Base-by-base conservation (phyloP, 1,140 invertebrate genomes). In the Paramacrobiotus metropolitanus region DNA sequence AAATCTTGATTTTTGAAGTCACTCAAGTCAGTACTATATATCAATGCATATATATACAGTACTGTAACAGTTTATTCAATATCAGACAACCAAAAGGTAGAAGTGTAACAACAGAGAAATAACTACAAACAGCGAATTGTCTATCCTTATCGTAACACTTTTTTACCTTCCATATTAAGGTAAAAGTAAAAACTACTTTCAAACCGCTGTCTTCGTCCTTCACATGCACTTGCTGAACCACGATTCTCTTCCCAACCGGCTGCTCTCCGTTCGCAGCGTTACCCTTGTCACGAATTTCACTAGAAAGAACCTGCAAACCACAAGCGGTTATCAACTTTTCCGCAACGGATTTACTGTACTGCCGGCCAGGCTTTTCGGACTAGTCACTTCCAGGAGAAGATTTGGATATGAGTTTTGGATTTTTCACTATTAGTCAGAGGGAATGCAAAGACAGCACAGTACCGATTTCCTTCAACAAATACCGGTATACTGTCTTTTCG, bases 361-460 rank as follows among this genome's bases (percentile, higher is more conserved):
- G 44, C 77, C 71, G 31, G 75, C 76, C 45, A 81, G 74, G 2
- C 78, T 81, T n/a, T 72, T 67, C 21, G 79, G 74, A 63, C 84
- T 84, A 1, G 84, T 87, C 29, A 87, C 83, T 73, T 87, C 85
- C 29, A 86, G 70, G 30, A 87, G 72, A 67, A 87, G 79, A n/a
- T 76, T 69, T 64, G 76, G 80, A 71, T 63, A 9, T 69, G 68
- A 72, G 83, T 82, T 75, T 86, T 87, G 1, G 84, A 82, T 64
- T 79, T 73, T 45, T 86, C 83, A 66, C 82, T 80, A 70, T 87
- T 87, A 20, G 84, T 86, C 55, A 88, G 83, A 1, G 85, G 85
- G n/a, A n/a, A 60, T 85, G 85, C 68, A 88, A 83, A 24, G 84
- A 86, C 64, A 88, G 81, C 1, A 85, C 82, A 62, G 74, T 75